phyloP scores from a whole-genome alignment of 2,888 invertebrate species.

The Eristalis tenax region DNA sequence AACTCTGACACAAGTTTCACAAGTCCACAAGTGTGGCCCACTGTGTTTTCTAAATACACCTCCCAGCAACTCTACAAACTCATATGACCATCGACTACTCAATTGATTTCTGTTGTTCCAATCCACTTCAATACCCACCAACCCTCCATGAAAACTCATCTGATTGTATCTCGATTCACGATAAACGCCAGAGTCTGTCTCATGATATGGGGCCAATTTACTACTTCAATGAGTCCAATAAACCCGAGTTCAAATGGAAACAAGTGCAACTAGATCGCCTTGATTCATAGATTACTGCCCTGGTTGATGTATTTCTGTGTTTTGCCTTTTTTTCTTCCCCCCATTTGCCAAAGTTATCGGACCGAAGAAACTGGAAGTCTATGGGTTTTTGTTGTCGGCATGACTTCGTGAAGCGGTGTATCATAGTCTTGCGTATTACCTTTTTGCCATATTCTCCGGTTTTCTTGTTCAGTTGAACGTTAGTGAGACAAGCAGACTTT shows the following conservation, averaged over 20 bases:
- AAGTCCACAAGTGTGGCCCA: too few species aligned
- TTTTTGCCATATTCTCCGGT: not conserved
- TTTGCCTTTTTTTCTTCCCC: conserved; percentile 11
- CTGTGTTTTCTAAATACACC: too few species aligned
- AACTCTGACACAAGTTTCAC: too few species aligned
- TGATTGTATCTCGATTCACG: not conserved
- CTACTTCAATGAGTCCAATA: conserved; percentile 49
- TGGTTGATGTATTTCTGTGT: conserved; percentile 37
- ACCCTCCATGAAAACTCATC: not conserved
- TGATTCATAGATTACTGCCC: conserved; percentile 55
- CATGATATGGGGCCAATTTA: conserved; percentile 18
- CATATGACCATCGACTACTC: too few species aligned
- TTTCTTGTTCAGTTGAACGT: not conserved
- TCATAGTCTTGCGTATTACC: conserved; percentile 18
- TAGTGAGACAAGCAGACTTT: conserved; percentile 11
- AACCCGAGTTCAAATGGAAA: conserved; percentile 38
- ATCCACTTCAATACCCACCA: not conserved
- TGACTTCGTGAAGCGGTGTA: not conserved
- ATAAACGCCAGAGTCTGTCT: not conserved
- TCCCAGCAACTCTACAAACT: too few species aligned
- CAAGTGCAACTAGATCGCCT: conserved; percentile 60
- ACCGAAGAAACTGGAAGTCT: conserved; percentile 44
- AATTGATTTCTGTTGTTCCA: too few species aligned
- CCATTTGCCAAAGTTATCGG: conserved; percentile 33
- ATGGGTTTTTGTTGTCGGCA: conserved; percentile 25